Evolutionary conservation across 2,113 vertebrate species (phyloP).

Genomic region (Catharus bicknelli): DNA sequence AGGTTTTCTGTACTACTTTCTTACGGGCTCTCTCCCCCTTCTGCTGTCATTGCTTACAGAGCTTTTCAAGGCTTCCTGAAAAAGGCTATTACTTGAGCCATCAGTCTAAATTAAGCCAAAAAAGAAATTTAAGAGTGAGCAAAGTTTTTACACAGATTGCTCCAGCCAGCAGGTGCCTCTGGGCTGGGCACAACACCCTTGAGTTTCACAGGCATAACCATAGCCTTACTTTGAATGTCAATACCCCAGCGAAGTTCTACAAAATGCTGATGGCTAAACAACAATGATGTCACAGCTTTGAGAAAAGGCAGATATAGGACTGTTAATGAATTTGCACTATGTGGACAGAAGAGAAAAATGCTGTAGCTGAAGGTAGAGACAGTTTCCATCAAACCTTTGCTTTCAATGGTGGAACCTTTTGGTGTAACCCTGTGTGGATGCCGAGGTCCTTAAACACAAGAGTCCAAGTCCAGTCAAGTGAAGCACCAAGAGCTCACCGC

Average conservation of each 20-base stretch:
- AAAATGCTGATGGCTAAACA: neutral
- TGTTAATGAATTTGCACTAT: neutral
- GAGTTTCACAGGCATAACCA: neutral
- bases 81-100: slow-evolving; percentile 10
- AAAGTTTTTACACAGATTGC: neutral
- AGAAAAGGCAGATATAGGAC: neutral
- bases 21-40: neutral
- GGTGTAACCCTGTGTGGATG: neutral
- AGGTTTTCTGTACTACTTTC: neutral
- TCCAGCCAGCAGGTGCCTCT: neutral
- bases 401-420: neutral
- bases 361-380: neutral
- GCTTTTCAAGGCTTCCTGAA: neutral
- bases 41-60: neutral
- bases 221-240: neutral
- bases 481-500: neutral
- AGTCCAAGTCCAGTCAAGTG: neutral
- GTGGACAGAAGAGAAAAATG: neutral
- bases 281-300: fast-evolving
- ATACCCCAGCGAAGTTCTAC: neutral
- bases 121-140: neutral
- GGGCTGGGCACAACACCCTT: neutral
- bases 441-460: neutral
- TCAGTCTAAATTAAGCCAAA: slow-evolving; percentile 16
- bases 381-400: neutral